Evolutionary conservation across 1,140 invertebrate species (phyloP).

Genomic region (Drosophila nigromelanica): DNA sequence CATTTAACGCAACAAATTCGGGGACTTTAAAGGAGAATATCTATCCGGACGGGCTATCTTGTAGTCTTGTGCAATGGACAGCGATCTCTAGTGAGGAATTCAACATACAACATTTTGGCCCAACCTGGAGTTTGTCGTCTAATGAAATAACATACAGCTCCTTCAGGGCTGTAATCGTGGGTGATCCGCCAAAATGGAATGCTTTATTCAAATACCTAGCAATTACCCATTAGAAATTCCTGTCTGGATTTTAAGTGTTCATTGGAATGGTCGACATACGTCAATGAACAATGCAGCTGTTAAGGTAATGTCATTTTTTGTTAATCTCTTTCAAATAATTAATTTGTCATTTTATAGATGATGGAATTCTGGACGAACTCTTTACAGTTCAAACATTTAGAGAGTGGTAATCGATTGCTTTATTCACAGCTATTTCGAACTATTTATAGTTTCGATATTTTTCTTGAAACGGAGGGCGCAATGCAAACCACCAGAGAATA

Average conservation of each 20-base stretch:
- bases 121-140: constrained; percentile 86
- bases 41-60: constrained; percentile 84
- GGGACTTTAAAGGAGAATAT: constrained; percentile 84
- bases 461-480: constrained; percentile 89
- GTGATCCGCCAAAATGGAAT: constrained; percentile 90
- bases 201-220: constrained; percentile 90
- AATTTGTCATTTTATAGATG: constrained; percentile 84
- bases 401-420: constrained; percentile 84
- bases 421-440: constrained; percentile 91
- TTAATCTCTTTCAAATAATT: neutral
- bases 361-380: constrained; percentile 90
- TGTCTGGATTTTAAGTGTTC: constrained; percentile 89
- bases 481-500: constrained; percentile 86
- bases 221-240: constrained; percentile 92
- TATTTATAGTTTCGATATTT: constrained; percentile 93
- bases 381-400: constrained; percentile 63
- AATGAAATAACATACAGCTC: constrained; percentile 86
- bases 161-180: constrained; percentile 88
- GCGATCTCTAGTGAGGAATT: constrained; percentile 88
- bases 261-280: constrained; percentile 89
- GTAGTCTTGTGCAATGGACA: constrained; percentile 88
- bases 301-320: constrained; percentile 84
- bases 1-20: constrained; percentile 91
- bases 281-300: constrained; percentile 88
- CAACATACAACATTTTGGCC: constrained; percentile 85